Percentiles rank a stretch among this genome's conserved stretches.
Conservation (phyloP, 1,140 invertebrate species). For the Hydropsyche tenuis region DNA sequence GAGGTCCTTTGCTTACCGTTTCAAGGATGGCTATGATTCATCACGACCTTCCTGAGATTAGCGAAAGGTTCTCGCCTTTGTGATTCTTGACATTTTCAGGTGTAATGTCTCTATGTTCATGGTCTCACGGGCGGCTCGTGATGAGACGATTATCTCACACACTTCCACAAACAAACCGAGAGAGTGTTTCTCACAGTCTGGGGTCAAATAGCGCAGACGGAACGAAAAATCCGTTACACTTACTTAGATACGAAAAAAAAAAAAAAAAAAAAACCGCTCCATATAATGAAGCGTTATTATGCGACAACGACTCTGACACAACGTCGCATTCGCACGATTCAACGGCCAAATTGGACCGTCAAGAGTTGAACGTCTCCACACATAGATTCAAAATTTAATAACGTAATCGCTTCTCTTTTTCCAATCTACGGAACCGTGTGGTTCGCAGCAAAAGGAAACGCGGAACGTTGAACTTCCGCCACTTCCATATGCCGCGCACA, state of each 20-base stretch:
- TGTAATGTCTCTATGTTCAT: neutral
- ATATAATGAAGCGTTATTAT: slow-evolving; percentile 11
- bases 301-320: slow-evolving; percentile 8
- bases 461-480: slow-evolving; percentile 32
- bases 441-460: slow-evolving; percentile 12
- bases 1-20: no score
- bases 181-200: slow-evolving; percentile 18
- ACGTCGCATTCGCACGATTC: neutral
- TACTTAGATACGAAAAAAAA: slow-evolving; percentile 17
- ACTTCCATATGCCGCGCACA: neutral
- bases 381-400: no score
- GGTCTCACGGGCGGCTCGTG: slow-evolving; percentile 15
- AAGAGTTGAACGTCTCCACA: neutral
- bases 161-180: neutral
- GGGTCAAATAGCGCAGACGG: slow-evolving; percentile 16
- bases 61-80: no score
- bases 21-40: no score
- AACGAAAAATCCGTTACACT: slow-evolving; percentile 11
- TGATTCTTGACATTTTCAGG: no score
- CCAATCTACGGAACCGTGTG: neutral
- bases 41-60: no score
- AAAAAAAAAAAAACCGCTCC: neutral
- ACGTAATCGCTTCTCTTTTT: neutral
- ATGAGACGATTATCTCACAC: slow-evolving; percentile 15
- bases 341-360: neutral